Percentiles rank a stretch among this genome's conserved stretches.
Conservation (phyloP, 2,113 vertebrate genomes). For the Bostrychus sinensis region DNA sequence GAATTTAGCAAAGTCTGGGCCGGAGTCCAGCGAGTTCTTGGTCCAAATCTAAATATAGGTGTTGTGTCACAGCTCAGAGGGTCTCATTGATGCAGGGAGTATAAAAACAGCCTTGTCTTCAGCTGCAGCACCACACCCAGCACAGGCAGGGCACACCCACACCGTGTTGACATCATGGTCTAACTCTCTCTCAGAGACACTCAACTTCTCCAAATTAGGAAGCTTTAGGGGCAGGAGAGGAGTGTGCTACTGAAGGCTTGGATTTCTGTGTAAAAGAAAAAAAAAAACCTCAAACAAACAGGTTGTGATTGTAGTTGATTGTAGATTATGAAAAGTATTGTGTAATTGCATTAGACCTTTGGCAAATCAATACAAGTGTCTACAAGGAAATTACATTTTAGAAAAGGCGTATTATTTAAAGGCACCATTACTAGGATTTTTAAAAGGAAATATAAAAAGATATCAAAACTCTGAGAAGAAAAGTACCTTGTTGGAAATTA, state of each 20-base stretch:
- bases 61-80: constrained; percentile 57
- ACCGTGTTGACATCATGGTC: constrained; percentile 52
- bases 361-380: not conserved
- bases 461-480: too few species aligned
- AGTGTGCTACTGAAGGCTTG: not conserved
- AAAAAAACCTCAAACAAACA: too few species aligned
- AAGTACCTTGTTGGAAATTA: too few species aligned
- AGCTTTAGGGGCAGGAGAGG: constrained; percentile 4
- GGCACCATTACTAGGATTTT: not conserved
- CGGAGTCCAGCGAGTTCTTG: constrained; percentile 36
- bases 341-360: constrained; percentile 8
- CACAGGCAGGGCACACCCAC: constrained; percentile 53
- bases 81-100: constrained; percentile 56
- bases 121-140: constrained; percentile 70
- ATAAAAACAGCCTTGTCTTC: constrained; percentile 69
- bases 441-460: too few species aligned
- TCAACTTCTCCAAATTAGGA: constrained; percentile 45
- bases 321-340: too few species aligned
- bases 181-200: constrained; percentile 20
- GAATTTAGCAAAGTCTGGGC: too few species aligned
- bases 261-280: too few species aligned
- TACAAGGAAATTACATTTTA: constrained; percentile 12
- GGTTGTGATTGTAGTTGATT: too few species aligned
- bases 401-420: not conserved
- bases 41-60: constrained; percentile 65